Evolutionary conservation across 2,797 vertebrate species (phyloP).

Genomic region (Girardinus metallicus): DNA sequence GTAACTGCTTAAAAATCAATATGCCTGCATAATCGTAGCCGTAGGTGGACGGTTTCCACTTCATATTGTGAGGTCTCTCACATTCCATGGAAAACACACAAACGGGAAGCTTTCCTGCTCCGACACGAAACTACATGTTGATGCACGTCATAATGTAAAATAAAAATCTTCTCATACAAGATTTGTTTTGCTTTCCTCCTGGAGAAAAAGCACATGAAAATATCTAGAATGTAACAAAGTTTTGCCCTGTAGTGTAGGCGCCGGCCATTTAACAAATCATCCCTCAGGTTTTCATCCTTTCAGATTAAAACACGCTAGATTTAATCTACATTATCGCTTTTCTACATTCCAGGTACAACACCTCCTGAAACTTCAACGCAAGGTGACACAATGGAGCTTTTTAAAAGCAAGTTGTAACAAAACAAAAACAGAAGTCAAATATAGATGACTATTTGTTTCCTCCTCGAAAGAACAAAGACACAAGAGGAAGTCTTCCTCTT

Average conservation of each 20-base stretch:
- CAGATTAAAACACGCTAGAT: slow-evolving; percentile 50
- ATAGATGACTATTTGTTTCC: slow-evolving; percentile 47
- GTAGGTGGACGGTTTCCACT: slow-evolving; percentile 54
- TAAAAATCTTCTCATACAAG: slow-evolving; percentile 64
- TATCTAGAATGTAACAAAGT: slow-evolving; percentile 70
- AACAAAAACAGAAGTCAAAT: slow-evolving; percentile 56
- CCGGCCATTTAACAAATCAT: slow-evolving; percentile 45
- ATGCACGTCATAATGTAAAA: slow-evolving; percentile 59
- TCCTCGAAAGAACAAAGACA: slow-evolving; percentile 54
- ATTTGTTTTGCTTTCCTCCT: slow-evolving; percentile 42
- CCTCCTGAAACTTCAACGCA: slow-evolving; percentile 50
- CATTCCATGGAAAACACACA: slow-evolving; percentile 66
- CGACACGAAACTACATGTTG: slow-evolving; percentile 45
- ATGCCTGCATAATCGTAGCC: slow-evolving; percentile 28
- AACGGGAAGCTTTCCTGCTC: slow-evolving; percentile 35
- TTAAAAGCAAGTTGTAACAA: slow-evolving; percentile 48
- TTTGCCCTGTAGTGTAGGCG: slow-evolving; percentile 34
- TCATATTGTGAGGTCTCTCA: slow-evolving; percentile 69
- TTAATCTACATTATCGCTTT: slow-evolving; percentile 43
- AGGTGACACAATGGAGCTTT: slow-evolving; percentile 52
- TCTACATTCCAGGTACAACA: slow-evolving; percentile 38
- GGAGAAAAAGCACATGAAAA: slow-evolving; percentile 69
- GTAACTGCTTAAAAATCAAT: slow-evolving; percentile 27
- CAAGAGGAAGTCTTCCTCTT: slow-evolving; percentile 61
- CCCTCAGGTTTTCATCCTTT: slow-evolving; percentile 54